Percentiles rank a stretch among this genome's conserved stretches.
These are phyloP conservation scores for Fistularia tabacaria DNA, from an alignment of 2,797 vertebrate genomes.

Conservation along the genomic window DNA sequence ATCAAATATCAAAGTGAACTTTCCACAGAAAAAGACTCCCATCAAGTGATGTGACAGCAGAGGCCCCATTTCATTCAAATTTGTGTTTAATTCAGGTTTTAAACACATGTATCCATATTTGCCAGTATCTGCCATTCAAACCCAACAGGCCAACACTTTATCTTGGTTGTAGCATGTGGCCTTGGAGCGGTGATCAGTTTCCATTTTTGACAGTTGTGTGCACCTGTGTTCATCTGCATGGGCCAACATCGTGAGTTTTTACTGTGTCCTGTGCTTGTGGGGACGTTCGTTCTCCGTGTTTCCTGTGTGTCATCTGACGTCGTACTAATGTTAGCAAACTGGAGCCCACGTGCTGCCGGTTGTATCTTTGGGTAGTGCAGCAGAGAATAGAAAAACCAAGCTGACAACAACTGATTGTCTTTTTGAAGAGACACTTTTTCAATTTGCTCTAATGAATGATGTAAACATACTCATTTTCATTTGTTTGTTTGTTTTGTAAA, in stretches of 20 bases:
- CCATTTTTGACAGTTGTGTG: background rate
- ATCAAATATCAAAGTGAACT: too few species aligned
- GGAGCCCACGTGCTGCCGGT: too few species aligned
- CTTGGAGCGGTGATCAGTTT: constrained; percentile 1
- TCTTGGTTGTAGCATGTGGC: constrained; percentile 10
- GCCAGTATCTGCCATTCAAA: too few species aligned
- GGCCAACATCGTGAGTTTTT: constrained; percentile 22
- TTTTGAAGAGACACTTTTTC: constrained; percentile 29
- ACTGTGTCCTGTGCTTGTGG: constrained; percentile 28
- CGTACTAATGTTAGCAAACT: too few species aligned
- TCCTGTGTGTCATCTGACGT: background rate
- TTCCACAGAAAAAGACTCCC: too few species aligned
- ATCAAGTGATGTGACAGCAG: too few species aligned
- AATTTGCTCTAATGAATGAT: constrained; percentile 23
- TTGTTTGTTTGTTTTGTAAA: constrained; percentile 48
- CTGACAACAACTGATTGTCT: constrained; percentile 29
- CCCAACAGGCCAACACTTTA: too few species aligned
- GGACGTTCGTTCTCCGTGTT: background rate
- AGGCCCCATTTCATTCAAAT: too few species aligned
- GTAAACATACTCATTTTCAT: constrained; percentile 29
- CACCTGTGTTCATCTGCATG: constrained; percentile 44
- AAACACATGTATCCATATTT: too few species aligned
- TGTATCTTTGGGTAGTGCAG: background rate
- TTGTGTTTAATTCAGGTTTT: too few species aligned
- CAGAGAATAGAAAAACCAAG: constrained; percentile 5